Percentiles rank a stretch among this genome's conserved stretches.
phyloP scores from a whole-genome alignment of 1,140 invertebrate species.

The Scaptomyza montana region DNA sequence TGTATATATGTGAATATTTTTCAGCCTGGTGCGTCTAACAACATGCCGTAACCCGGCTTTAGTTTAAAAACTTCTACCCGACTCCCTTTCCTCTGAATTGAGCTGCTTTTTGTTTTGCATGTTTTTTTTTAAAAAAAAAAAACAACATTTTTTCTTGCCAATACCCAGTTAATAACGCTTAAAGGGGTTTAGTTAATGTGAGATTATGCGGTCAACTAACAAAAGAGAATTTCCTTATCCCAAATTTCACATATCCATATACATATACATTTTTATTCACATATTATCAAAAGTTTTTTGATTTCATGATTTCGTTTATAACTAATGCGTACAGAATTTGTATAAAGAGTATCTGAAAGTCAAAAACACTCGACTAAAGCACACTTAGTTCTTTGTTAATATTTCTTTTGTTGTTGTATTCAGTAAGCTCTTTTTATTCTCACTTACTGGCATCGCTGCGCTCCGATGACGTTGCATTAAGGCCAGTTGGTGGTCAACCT shows the following conservation, averaged over 20 bases:
- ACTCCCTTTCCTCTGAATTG: constrained; percentile 31
- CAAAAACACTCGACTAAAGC: background rate
- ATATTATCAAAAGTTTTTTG: background rate
- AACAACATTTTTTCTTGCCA: constrained; percentile 13
- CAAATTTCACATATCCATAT: too few relatives aligned
- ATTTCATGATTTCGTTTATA: background rate
- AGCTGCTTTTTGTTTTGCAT: constrained; percentile 5
- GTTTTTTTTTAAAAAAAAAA: constrained; percentile 22
- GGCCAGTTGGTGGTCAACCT: constrained; percentile 44
- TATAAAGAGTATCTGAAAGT: background rate
- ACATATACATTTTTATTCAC: too few relatives aligned
- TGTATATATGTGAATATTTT: constrained; percentile 67
- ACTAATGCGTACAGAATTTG: background rate
- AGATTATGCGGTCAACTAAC: too few relatives aligned
- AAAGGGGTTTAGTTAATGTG: too few relatives aligned
- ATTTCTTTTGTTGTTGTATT: constrained; percentile 1
- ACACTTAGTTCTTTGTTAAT: background rate
- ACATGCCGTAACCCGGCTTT: constrained; percentile 58
- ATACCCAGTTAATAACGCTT: too few relatives aligned
- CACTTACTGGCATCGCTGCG: constrained; percentile 51
- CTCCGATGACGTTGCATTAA: constrained; percentile 63
- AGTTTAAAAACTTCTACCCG: constrained; percentile 21
- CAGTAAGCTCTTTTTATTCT: constrained; percentile 66
- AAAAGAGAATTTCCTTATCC: too few relatives aligned
- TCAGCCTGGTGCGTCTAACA: constrained; percentile 54